These are phyloP conservation scores for Yponomeuta evonymella DNA, from an alignment of 2,888 invertebrate species.

Conservation along the genomic window DNA sequence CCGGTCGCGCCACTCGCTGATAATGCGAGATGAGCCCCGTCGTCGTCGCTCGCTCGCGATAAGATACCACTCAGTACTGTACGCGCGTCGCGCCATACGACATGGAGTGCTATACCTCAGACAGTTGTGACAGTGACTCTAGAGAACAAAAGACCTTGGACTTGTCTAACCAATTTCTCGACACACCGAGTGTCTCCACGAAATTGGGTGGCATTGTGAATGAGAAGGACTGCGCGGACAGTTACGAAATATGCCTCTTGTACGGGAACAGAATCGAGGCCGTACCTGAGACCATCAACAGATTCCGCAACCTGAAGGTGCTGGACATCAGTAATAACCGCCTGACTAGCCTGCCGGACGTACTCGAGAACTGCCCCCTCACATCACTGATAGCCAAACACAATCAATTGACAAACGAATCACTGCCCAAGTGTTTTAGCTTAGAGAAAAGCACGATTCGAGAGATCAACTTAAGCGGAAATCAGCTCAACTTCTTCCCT, in stretches of 20 bases:
- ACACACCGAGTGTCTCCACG: slow-evolving; percentile 71
- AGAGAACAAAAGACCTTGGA: slow-evolving; percentile 83
- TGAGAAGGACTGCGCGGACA: slow-evolving; percentile 74
- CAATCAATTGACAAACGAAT: slow-evolving; percentile 87
- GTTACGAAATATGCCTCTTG: slow-evolving; percentile 85
- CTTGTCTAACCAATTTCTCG: slow-evolving; percentile 69
- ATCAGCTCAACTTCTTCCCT: slow-evolving; percentile 88
- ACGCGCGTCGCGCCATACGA: slow-evolving; percentile 28
- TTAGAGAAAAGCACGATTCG: slow-evolving; percentile 78
- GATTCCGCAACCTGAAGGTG: slow-evolving; percentile 84
- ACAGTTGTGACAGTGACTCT: slow-evolving; percentile 88
- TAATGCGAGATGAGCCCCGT: slow-evolving; percentile 40
- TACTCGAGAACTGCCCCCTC: slow-evolving; percentile 84
- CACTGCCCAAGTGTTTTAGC: slow-evolving; percentile 91
- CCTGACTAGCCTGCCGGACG: slow-evolving; percentile 84
- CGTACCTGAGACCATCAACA: slow-evolving; percentile 79
- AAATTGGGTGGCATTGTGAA: slow-evolving; percentile 79
- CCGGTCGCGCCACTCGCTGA: slow-evolving; percentile 26
- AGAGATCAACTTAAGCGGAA: slow-evolving; percentile 97
- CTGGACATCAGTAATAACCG: slow-evolving; percentile 93
- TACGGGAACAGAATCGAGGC: slow-evolving; percentile 89
- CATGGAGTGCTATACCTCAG: slow-evolving; percentile 90
- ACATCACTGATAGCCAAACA: slow-evolving; percentile 91
- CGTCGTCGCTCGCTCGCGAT: neutral
- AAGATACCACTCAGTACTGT: slow-evolving; percentile 10